Percentiles rank a stretch among this genome's conserved stretches.
Conservation (phyloP, 2,888 invertebrate species). For the Dynastes maya region DNA sequence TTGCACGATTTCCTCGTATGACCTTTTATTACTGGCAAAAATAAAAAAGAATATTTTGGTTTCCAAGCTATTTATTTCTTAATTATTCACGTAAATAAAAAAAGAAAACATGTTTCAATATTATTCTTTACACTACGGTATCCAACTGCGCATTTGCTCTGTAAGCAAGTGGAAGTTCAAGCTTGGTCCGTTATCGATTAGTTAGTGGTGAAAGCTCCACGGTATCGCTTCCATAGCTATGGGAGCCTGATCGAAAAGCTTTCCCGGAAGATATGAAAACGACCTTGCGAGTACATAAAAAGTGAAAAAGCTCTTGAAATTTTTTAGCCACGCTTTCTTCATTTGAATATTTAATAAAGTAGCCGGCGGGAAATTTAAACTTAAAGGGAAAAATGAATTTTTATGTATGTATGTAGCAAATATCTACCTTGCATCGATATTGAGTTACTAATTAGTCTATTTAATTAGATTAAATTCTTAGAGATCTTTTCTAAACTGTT, state of each 20-base stretch:
- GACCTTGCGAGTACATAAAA: constrained; percentile 54
- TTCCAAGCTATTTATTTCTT: too few relatives aligned
- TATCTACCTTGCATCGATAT: neutral
- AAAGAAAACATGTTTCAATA: too few relatives aligned
- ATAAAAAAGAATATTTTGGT: too few relatives aligned
- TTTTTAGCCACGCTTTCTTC: neutral
- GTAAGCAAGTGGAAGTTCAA: neutral
- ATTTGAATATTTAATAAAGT: neutral
- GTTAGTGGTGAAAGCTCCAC: neutral
- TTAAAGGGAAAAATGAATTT: neutral
- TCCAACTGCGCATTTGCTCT: too few relatives aligned
- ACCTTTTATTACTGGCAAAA: too few relatives aligned
- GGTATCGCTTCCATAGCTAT: neutral
- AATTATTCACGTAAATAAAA: too few relatives aligned
- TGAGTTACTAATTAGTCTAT: too few relatives aligned
- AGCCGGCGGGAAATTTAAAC: neutral
- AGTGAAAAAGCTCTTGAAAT: constrained; percentile 52
- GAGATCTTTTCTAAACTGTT: too few relatives aligned
- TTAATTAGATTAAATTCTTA: too few relatives aligned
- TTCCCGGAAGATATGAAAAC: constrained; percentile 58
- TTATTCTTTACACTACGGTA: too few relatives aligned
- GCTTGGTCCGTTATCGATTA: constrained; percentile 1
- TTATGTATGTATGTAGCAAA: neutral
- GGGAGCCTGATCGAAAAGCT: constrained; percentile 51
- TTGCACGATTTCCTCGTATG: too few relatives aligned